Conservation (phyloP, 2,113 vertebrate species). For the Myodes glareolus region DNA sequence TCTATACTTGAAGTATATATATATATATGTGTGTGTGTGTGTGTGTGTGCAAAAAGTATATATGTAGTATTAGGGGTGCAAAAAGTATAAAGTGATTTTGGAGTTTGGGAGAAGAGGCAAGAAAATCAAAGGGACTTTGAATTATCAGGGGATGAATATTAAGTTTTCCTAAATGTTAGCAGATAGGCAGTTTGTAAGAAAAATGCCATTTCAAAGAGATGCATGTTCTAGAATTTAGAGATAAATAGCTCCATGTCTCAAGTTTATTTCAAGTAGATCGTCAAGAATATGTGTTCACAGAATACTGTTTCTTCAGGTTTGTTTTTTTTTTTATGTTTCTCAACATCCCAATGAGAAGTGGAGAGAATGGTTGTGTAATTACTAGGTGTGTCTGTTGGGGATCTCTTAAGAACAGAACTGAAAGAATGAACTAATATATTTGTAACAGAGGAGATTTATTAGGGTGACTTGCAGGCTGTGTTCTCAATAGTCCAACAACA, state of each 20-base stretch:
- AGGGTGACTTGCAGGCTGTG: not conserved
- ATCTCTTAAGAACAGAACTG: not conserved
- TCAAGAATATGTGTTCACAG: not conserved
- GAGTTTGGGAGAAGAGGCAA: not conserved
- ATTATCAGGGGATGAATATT: not conserved
- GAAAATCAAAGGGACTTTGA: not conserved
- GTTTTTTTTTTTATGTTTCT: not conserved
- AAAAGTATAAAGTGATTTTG: not conserved
- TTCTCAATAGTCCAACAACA: not conserved
- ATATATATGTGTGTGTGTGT: no score
- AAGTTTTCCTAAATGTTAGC: not conserved
- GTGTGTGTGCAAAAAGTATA: not conserved
- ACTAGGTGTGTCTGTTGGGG: not conserved
- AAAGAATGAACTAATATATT: not conserved
- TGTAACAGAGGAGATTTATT: not conserved
- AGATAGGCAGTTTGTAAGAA: not conserved
- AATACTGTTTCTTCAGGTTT: not conserved
- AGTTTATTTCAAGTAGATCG: not conserved
- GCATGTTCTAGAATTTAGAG: not conserved
- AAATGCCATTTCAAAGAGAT: not conserved
- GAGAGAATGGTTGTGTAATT: not conserved
- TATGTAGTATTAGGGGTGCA: not conserved
- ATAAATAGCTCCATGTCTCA: not conserved
- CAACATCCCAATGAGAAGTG: not conserved
- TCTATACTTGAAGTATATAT: not conserved